phyloP scores from a whole-genome alignment of 2,888 invertebrate species.

The Euplagia quadripunctaria region DNA sequence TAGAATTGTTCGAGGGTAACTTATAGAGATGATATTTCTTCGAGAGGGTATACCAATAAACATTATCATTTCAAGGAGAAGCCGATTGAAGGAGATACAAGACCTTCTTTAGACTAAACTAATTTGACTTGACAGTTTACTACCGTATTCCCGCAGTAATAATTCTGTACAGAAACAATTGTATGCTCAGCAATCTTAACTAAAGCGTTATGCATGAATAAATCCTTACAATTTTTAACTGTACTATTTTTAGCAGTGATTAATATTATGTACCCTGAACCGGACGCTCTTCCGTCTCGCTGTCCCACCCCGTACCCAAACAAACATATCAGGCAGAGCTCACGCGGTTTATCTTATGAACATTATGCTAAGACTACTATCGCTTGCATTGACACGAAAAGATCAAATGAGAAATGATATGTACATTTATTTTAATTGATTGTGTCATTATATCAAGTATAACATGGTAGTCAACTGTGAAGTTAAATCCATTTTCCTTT shows the following conservation, averaged over 20 bases:
- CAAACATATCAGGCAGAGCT: constrained; percentile 28
- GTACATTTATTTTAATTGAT: constrained; percentile 21
- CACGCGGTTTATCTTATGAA: constrained; percentile 28
- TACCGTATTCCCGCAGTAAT: no score
- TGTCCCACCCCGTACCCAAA: constrained; percentile 22
- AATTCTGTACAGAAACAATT: background rate
- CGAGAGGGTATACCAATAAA: no score
- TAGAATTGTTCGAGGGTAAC: background rate
- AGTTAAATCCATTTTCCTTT: no score
- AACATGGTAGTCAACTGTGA: no score
- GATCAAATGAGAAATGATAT: constrained; percentile 1
- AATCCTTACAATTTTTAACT: constrained; percentile 34
- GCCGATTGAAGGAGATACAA: no score
- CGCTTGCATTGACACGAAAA: constrained; percentile 16
- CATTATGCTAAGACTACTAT: constrained; percentile 29
- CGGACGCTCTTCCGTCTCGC: constrained; percentile 18
- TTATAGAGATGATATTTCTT: no score
- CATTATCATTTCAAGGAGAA: no score
- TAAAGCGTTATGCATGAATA: background rate
- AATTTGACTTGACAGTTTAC: no score
- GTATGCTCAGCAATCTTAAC: background rate
- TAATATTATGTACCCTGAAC: constrained; percentile 21
- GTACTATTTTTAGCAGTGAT: constrained; percentile 30
- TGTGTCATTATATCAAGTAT: constrained; percentile 1
- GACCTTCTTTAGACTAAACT: no score